Percentiles rank a stretch among this genome's conserved stretches.
Conservation (phyloP, 2,888 invertebrate genomes). For the Spicauda simplicius region DNA sequence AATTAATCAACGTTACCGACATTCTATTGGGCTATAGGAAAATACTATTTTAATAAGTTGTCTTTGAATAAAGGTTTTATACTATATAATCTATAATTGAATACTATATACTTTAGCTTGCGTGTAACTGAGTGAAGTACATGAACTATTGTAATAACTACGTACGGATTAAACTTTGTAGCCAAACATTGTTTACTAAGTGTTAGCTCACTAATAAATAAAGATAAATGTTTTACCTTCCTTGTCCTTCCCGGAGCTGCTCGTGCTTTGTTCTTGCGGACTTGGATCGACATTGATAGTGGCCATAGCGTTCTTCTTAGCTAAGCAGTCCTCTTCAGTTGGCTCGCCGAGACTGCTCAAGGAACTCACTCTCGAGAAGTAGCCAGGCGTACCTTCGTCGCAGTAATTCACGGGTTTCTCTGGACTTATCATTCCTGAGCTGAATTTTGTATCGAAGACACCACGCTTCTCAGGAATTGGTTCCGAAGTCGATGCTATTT, state of each 20-base stretch:
- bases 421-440: slow-evolving; percentile 90
- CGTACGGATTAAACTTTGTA: neutral
- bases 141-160: neutral
- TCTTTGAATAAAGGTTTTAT: too few relatives aligned
- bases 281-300: slow-evolving; percentile 66
- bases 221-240: slow-evolving; percentile 60
- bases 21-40: too few relatives aligned
- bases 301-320: slow-evolving; percentile 76
- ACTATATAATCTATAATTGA: too few relatives aligned
- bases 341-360: slow-evolving; percentile 85
- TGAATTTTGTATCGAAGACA: slow-evolving; percentile 80
- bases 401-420: slow-evolving; percentile 93
- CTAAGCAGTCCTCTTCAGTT: slow-evolving; percentile 72
- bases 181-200: neutral
- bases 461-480: slow-evolving; percentile 62
- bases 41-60: too few relatives aligned
- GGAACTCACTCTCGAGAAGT: slow-evolving; percentile 88
- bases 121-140: neutral
- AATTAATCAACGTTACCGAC: too few relatives aligned
- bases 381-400: slow-evolving; percentile 94
- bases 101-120: neutral
- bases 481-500: slow-evolving; percentile 52
- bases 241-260: slow-evolving; percentile 71
- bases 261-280: slow-evolving; percentile 61
- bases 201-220: slow-evolving; percentile 4